Base-by-base conservation (phyloP, 1,140 invertebrate genomes). In the Hypsibius dujardini region DNA sequence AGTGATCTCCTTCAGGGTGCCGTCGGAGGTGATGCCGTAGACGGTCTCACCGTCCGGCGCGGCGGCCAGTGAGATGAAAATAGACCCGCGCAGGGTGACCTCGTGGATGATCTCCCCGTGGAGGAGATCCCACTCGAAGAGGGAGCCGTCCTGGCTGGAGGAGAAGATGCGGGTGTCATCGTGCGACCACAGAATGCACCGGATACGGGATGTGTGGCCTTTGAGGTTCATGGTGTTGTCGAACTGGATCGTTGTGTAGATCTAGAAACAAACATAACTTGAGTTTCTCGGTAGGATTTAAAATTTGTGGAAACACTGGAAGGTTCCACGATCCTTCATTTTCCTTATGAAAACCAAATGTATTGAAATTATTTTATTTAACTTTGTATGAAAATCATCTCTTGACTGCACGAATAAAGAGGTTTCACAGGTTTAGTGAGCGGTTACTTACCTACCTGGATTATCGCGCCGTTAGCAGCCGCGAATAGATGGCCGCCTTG, bases 121-220 rank as follows among this genome's bases (percentile, higher is more conserved):
- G 60, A 79, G 81, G 73, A 89, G 85, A 74, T 90, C 86, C 91
- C 91, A 95, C 78, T 92, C 88, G 77, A 94, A 95, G 47, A 94
- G 85, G 1, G 89, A 89, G 1, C 91, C 92, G 76, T 94, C 90
- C 1, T 82, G 82, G 0, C 90, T 90, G 77, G 87, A 89, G 0
- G 88, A 89, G 1, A 89, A 83, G 14, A 93, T 75, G 73, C 84
- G 87, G 69, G 84, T 82, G 78, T 93, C 90, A 74, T 86, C 85
- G 14, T 82, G 79, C 0, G 86, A 86, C 90, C 90, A 95, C 1
- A 85, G 82, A 15, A 94, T 77, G 50, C 77, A 76, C n/a, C 74
- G 75, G 28, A 79, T 74, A 76, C 78, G 72, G 62, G 59, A 69
- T 70, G 46, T 88, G 76, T 92, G 89, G 7, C 89, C 89, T 80